Percentiles rank a stretch among this genome's conserved stretches.
Evolutionary conservation across 1,140 invertebrate species (phyloP).

Genomic region (Alviniconcha marisindica): DNA sequence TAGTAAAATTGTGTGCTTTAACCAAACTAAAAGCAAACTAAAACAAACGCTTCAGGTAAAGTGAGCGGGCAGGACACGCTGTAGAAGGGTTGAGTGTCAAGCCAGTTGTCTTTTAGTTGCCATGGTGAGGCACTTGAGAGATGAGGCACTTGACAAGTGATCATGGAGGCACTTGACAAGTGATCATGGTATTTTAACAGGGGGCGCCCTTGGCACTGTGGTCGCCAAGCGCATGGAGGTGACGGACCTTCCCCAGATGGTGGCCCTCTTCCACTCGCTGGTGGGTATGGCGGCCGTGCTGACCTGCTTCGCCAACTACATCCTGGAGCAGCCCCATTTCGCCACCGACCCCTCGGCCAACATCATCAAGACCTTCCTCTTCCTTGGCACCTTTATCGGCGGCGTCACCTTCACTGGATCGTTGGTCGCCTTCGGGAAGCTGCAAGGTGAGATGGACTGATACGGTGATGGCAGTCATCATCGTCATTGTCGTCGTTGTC

Average conservation of each 20-base stretch:
- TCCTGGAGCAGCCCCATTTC: slow-evolving; percentile 89
- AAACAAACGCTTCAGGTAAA: too few relatives aligned
- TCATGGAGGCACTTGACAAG: too few relatives aligned
- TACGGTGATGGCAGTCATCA: background rate
- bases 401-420: slow-evolving; percentile 94
- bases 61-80: too few relatives aligned
- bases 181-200: slow-evolving; percentile 50
- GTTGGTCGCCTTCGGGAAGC: slow-evolving; percentile 93
- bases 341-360: slow-evolving; percentile 88
- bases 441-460: slow-evolving; percentile 80
- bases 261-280: slow-evolving; percentile 92
- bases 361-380: slow-evolving; percentile 91
- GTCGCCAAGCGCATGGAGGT: slow-evolving; percentile 92
- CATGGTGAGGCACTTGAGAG: too few relatives aligned
- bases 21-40: too few relatives aligned
- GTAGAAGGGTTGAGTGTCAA: too few relatives aligned
- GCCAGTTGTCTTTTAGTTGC: too few relatives aligned
- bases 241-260: slow-evolving; percentile 92
- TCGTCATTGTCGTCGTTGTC: too few relatives aligned
- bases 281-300: slow-evolving; percentile 92
- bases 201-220: slow-evolving; percentile 69
- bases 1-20: too few relatives aligned
- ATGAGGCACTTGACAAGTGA: too few relatives aligned
- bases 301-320: slow-evolving; percentile 90
- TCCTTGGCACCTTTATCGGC: slow-evolving; percentile 93